These are phyloP conservation scores for Antedon bifida DNA, from an alignment of 35 echinoderm and acorn worm species.

Conservation along the genomic window DNA sequence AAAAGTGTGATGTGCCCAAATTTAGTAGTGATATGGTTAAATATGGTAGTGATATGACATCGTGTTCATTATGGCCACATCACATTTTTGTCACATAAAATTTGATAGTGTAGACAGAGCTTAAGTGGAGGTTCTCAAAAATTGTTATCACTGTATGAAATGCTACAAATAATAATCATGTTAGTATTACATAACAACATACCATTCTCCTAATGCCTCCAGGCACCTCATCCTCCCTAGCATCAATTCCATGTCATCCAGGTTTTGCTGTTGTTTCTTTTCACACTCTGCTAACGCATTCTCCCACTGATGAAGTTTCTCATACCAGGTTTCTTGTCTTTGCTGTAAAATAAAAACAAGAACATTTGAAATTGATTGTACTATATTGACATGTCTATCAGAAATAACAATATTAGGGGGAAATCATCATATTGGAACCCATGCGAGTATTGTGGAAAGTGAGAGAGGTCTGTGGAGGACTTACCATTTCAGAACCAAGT, in stretches of 20 bases:
- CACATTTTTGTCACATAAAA: too few species aligned
- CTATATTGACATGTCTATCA: background rate
- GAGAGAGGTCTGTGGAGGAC: too few species aligned
- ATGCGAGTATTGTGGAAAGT: too few species aligned
- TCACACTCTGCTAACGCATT: conserved; percentile 84
- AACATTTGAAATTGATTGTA: background rate
- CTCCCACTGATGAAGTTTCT: conserved; percentile 98
- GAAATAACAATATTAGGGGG: background rate
- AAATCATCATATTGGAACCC: background rate
- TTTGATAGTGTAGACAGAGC: too few species aligned
- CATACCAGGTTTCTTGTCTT: conserved; percentile 99
- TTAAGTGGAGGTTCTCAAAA: too few species aligned
- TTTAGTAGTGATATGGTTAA: too few species aligned
- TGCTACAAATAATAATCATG: too few species aligned
- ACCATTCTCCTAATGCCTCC: conserved; percentile 97
- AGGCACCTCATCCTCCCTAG: conserved; percentile 74
- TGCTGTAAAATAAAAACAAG: conserved; percentile 26
- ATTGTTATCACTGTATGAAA: too few species aligned
- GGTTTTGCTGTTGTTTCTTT: conserved; percentile 69
- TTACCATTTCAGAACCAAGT: conserved; percentile 89
- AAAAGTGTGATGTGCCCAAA: too few species aligned
- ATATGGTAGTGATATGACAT: too few species aligned
- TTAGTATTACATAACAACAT: background rate
- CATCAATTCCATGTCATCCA: conserved; percentile 70
- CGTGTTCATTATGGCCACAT: too few species aligned